A percentile compares a stretch with the other conserved stretches of the same genome.
Evolutionary conservation across 2,797 vertebrate species (phyloP).

Genomic region (Alcedo atthis): DNA sequence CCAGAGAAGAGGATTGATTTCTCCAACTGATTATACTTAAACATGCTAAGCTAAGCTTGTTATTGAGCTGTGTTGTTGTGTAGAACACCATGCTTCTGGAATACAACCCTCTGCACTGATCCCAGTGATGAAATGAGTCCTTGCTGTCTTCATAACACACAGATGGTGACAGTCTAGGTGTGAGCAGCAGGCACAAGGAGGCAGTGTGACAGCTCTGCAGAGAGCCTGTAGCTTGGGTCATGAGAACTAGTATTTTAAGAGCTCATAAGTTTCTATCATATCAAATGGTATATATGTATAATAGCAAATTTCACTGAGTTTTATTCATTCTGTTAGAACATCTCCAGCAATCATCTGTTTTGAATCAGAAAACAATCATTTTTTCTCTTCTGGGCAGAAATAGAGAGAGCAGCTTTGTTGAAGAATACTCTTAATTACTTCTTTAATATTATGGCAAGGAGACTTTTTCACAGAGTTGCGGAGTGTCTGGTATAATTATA

Average conservation of each 20-base stretch:
- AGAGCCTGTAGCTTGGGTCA: too few species aligned
- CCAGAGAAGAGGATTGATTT: constrained; percentile 30
- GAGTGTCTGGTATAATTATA: neutral
- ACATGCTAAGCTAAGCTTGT: constrained; percentile 53
- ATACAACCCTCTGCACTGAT: neutral
- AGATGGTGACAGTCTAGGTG: constrained; percentile 30
- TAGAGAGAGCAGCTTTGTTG: neutral
- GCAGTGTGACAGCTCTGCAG: neutral
- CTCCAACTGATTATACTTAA: constrained; percentile 36
- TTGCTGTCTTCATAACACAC: constrained; percentile 9
- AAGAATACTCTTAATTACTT: neutral
- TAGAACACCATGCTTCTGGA: neutral
- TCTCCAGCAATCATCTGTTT: neutral
- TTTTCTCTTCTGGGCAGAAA: neutral
- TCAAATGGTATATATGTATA: too few species aligned
- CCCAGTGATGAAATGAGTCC: constrained; percentile 1
- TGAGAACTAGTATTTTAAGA: neutral
- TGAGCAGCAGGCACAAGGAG: neutral
- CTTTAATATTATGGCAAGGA: neutral
- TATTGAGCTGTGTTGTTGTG: neutral
- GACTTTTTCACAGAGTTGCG: neutral
- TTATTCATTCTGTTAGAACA: neutral
- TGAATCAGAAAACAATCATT: neutral
- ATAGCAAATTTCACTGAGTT: neutral
- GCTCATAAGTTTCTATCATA: neutral